Percentiles rank a stretch among this genome's conserved stretches.
Conservation (phyloP, 2,888 invertebrate species). For the Ellobium chinense region DNA sequence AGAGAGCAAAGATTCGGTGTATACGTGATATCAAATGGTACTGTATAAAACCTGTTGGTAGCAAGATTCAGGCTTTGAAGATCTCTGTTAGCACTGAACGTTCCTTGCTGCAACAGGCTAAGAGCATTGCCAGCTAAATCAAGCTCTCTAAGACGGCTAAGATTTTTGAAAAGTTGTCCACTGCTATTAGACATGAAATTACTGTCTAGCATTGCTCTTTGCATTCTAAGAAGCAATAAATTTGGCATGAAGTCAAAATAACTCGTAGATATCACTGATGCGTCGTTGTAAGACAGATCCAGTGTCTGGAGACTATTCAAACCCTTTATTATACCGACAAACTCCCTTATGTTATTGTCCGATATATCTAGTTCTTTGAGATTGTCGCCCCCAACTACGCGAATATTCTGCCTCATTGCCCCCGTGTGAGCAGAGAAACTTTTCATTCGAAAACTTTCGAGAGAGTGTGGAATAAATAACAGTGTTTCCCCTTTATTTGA, state of each 20-base stretch:
- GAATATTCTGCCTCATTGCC: too few relatives aligned
- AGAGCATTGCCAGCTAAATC: conserved; percentile 13
- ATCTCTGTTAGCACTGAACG: neutral
- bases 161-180: neutral
- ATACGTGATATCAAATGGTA: conserved; percentile 8
- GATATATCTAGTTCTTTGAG: too few relatives aligned
- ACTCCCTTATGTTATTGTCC: neutral
- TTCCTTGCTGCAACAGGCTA: neutral
- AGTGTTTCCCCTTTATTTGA: too few relatives aligned
- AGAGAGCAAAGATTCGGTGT: neutral
- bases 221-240: neutral
- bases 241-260: conserved; percentile 9
- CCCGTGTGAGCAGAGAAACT: too few relatives aligned
- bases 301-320: neutral
- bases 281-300: conserved; percentile 8
- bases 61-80: neutral
- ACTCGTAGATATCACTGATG: neutral
- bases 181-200: conserved; percentile 1
- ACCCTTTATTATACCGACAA: neutral
- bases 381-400: too few relatives aligned
- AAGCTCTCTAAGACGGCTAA: neutral
- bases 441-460: too few relatives aligned
- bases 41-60: conserved; percentile 3
- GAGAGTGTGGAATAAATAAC: too few relatives aligned
- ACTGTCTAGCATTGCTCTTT: neutral